These are phyloP conservation scores for Seriola dumerili DNA, from an alignment of 2,113 vertebrate genomes.

Conservation along the genomic window DNA sequence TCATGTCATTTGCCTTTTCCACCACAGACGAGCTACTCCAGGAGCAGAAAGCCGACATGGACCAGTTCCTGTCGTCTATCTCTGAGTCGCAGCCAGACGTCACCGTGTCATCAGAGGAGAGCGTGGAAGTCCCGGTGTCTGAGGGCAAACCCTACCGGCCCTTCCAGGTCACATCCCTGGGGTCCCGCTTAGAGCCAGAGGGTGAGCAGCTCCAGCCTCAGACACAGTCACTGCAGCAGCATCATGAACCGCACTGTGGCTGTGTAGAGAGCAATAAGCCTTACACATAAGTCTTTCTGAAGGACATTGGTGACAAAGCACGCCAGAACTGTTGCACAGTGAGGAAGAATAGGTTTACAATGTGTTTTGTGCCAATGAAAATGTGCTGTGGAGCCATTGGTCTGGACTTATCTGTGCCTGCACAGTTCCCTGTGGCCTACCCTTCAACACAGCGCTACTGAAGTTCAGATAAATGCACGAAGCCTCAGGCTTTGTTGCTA, in stretches of 20 bases:
- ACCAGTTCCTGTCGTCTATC: constrained; percentile 95
- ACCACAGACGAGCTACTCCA: constrained; percentile 93
- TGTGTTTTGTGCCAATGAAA: constrained; percentile 19
- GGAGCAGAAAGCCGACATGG: constrained; percentile 95
- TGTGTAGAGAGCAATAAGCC: constrained; percentile 28
- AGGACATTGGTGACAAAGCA: constrained; percentile 41
- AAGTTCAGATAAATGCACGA: constrained; percentile 66
- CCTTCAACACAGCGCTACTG: constrained; percentile 45
- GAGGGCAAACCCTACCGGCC: constrained; percentile 92
- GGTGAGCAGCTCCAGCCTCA: constrained; percentile 83
- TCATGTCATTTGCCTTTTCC: constrained; percentile 10
- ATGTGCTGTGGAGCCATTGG: constrained; percentile 39
- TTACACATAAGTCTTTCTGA: constrained; percentile 19
- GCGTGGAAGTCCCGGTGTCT: constrained; percentile 86
- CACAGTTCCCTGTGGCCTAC: constrained; percentile 57
- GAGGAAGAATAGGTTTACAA: constrained; percentile 19
- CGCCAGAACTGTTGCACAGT: constrained; percentile 6
- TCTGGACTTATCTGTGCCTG: constrained; percentile 61
- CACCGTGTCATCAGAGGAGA: constrained; percentile 93
- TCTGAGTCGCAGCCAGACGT: constrained; percentile 93
- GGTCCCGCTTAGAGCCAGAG: constrained; percentile 89
- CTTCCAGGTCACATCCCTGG: constrained; percentile 93
- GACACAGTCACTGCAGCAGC: constrained; percentile 5
- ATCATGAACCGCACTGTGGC: constrained; percentile 9
- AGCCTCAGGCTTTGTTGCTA: constrained; percentile 59